Percentiles rank a stretch among this genome's conserved stretches.
Evolutionary conservation across 2,888 invertebrate genomes (phyloP).

Genomic region (Herminia tarsipennalis): DNA sequence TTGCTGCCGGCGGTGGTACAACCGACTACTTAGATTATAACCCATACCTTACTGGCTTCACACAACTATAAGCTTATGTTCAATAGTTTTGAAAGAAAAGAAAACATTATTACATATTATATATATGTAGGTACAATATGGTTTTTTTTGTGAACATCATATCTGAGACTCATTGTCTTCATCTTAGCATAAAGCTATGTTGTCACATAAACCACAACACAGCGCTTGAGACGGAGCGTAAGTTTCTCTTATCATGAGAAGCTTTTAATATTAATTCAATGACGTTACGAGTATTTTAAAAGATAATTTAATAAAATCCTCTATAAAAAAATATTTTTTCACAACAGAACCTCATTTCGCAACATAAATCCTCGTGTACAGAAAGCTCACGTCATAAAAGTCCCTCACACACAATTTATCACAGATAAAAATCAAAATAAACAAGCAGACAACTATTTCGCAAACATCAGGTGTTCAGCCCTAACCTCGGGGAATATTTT

Average conservation of each 20-base stretch:
- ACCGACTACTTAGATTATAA: background rate
- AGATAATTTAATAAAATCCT: background rate
- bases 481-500: slow-evolving; percentile 78
- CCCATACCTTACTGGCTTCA: too few species aligned
- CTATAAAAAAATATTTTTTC: background rate
- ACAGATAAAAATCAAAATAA: slow-evolving; percentile 68
- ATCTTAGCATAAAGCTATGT: too few species aligned
- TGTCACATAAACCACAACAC: too few species aligned
- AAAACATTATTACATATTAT: too few species aligned
- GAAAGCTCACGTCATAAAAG: slow-evolving; percentile 39
- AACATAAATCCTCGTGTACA: slow-evolving; percentile 28
- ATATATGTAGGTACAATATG: too few species aligned
- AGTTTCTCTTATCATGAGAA: too few species aligned
- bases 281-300: background rate
- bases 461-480: slow-evolving; percentile 77
- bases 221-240: too few species aligned
- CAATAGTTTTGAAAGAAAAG: too few species aligned
- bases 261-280: too few species aligned
- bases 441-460: slow-evolving; percentile 62
- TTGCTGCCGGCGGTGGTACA: background rate
- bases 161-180: too few species aligned
- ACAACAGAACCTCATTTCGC: background rate
- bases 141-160: too few species aligned
- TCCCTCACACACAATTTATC: slow-evolving; percentile 59
- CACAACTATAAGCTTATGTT: too few species aligned